A percentile compares a stretch with the other conserved stretches of the same genome.
Evolutionary conservation across 37 sponge, comb jelly and placozoan genomes (phyloP).

Genomic region (Agelas oroides): DNA sequence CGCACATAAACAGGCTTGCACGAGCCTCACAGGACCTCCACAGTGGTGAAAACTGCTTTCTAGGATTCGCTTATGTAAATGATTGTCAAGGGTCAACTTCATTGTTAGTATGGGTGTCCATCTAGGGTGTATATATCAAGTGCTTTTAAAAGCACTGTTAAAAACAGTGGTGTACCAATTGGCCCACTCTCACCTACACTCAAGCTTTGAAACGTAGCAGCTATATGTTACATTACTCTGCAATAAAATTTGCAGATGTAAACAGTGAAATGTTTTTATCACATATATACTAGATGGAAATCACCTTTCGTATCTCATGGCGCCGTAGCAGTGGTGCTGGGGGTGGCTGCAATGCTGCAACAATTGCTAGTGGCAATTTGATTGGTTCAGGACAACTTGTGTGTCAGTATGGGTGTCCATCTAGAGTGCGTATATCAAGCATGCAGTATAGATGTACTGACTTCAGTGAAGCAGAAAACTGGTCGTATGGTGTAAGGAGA

Average conservation of each 20-base stretch:
- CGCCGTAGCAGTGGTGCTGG: not conserved
- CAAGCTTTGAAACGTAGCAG: no score
- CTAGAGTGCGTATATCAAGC: not conserved
- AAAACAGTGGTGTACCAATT: no score
- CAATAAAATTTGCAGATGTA: no score
- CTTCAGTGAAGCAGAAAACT: conserved; percentile 53
- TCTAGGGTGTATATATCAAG: conserved; percentile 9
- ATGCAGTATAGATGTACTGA: conserved; percentile 51
- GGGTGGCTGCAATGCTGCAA: not conserved
- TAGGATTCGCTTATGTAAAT: not conserved
- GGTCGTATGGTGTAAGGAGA: conserved; percentile 43
- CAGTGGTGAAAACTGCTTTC: no score
- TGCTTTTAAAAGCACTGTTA: no score
- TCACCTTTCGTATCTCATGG: conserved; percentile 25
- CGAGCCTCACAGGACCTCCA: no score
- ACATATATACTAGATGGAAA: conserved; percentile 28
- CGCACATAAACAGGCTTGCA: no score
- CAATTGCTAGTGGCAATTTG: not conserved
- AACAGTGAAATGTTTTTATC: no score
- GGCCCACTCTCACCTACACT: no score
- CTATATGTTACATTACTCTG: no score
- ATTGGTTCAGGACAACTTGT: conserved; percentile 4
- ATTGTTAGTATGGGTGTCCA: conserved; percentile 29
- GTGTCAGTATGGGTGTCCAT: conserved; percentile 35
- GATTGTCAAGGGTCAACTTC: conserved; percentile 7